Evolutionary conservation across 2,113 vertebrate genomes (phyloP).

Genomic region (Trematocara unimaculatum): DNA sequence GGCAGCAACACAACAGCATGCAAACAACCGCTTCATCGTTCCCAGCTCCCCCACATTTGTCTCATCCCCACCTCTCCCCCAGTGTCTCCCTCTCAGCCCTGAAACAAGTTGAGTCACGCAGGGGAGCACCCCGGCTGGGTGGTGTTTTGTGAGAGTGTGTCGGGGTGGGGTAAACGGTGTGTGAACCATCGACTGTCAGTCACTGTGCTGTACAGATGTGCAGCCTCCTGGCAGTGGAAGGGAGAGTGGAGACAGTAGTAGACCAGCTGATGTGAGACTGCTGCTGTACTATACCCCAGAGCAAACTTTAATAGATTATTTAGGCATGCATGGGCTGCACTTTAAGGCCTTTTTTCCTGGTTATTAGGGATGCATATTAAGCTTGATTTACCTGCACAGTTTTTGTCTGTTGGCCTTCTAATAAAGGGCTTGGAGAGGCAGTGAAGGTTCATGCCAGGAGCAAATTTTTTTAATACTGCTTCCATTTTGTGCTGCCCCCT

Average conservation of each 20-base stretch:
- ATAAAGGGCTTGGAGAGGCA: neutral
- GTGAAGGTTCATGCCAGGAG: neutral
- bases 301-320: slow-evolving; percentile 51
- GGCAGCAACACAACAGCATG: neutral
- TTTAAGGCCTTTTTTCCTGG: neutral
- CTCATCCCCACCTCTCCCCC: neutral
- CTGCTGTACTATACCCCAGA: neutral
- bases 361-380: neutral
- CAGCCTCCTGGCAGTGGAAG: slow-evolving; percentile 16
- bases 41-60: neutral
- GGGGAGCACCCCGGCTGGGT: slow-evolving; percentile 29
- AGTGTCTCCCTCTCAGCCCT: slow-evolving; percentile 13
- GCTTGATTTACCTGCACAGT: neutral
- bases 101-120: slow-evolving; percentile 49
- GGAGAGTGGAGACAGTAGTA: neutral
- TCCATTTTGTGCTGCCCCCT: slow-evolving; percentile 19
- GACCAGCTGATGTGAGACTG: slow-evolving; percentile 34
- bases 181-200: slow-evolving; percentile 26
- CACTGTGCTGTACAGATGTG: slow-evolving; percentile 53
- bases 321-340: slow-evolving; percentile 10
- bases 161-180: neutral
- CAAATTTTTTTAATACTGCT: slow-evolving; percentile 16
- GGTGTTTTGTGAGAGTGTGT: neutral
- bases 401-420: neutral
- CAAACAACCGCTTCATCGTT: neutral